phyloP scores from a whole-genome alignment of 2,797 vertebrate species.

The Scomberomorus guttatus region DNA sequence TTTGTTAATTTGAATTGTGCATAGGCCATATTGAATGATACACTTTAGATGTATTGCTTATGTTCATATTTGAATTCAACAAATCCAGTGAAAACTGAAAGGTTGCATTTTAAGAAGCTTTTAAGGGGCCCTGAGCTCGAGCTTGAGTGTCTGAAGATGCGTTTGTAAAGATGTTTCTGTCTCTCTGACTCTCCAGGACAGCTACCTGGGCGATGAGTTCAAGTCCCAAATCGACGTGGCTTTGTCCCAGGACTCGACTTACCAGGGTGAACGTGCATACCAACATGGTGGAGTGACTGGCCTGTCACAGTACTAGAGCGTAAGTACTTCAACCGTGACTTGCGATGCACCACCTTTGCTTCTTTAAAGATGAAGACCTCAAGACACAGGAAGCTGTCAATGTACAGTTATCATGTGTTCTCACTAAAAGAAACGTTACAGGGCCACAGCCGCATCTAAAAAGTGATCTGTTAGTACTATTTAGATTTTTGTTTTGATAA shows the following conservation, averaged over 20 bases:
- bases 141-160: slow-evolving; percentile 3
- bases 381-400: too few relatives aligned
- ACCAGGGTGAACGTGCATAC: slow-evolving; percentile 99
- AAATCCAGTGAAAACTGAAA: neutral
- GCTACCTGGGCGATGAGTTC: slow-evolving; percentile 99
- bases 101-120: neutral
- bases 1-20: neutral
- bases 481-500: neutral
- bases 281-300: slow-evolving; percentile 99
- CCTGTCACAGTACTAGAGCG: slow-evolving; percentile 99
- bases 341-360: neutral
- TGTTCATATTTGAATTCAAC: neutral
- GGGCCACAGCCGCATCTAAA: too few relatives aligned
- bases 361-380: too few relatives aligned
- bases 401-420: neutral
- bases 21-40: neutral
- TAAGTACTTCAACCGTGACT: slow-evolving; percentile 79
- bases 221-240: slow-evolving; percentile 99
- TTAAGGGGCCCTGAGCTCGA: neutral
- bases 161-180: slow-evolving; percentile 3
- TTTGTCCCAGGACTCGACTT: slow-evolving; percentile 98
- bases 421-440: neutral
- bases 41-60: neutral
- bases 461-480: too few relatives aligned
- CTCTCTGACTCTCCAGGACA: slow-evolving; percentile 89